phyloP scores from a whole-genome alignment of 2,797 vertebrate genomes.

The Acanthurus leucopareius region DNA sequence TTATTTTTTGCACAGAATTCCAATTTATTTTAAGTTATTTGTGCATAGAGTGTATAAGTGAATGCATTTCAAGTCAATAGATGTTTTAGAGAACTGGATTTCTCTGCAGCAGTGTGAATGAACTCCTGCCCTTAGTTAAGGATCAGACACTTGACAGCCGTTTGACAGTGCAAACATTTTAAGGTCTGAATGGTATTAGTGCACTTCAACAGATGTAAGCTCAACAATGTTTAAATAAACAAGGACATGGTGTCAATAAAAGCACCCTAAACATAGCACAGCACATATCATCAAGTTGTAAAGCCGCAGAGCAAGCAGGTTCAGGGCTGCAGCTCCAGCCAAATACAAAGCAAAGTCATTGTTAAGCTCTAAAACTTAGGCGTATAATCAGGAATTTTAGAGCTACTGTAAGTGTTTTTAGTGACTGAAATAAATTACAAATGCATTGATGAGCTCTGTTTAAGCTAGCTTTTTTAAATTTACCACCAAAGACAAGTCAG shows the following conservation, averaged over 20 bases:
- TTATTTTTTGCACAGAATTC: conserved; percentile 8
- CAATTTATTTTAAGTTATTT: not conserved
- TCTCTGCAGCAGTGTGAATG: rapidly evolving
- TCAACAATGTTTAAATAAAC: conserved; percentile 1
- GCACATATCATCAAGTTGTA: not conserved
- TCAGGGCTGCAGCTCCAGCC: not conserved
- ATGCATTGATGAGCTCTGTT: not conserved
- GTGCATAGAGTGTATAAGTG: not conserved
- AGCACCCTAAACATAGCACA: not conserved
- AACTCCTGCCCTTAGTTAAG: conserved; percentile 5
- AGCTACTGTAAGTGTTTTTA: not conserved
- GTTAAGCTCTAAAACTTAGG: too few relatives aligned
- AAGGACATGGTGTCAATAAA: not conserved
- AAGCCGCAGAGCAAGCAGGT: conserved; percentile 2
- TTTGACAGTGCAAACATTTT: conserved; percentile 15
- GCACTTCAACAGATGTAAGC: not conserved
- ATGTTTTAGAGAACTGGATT: not conserved
- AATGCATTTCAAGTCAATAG: conserved; percentile 10
- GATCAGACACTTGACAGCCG: conserved; percentile 12
- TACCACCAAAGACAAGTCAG: not conserved
- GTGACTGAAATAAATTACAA: not conserved
- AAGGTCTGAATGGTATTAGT: not conserved
- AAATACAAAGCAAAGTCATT: not conserved
- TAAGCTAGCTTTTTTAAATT: not conserved
- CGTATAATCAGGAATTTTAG: too few relatives aligned